Evolutionary conservation across 2,888 invertebrate species (phyloP).

Genomic region (Linnaemya vulpina): DNA sequence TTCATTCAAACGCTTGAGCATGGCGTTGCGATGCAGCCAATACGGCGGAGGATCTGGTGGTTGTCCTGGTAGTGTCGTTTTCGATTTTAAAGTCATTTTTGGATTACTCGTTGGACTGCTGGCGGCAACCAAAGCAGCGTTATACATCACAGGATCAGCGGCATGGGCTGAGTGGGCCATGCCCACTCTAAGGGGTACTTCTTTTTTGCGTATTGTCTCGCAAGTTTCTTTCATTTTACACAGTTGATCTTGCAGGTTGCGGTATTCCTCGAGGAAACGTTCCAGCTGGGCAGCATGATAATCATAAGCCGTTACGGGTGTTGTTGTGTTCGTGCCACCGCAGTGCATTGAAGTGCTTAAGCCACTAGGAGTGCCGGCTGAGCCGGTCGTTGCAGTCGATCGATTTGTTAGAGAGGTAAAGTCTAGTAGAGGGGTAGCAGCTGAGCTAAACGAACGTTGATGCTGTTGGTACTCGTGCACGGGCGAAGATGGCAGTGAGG

Average conservation of each 20-base stretch:
- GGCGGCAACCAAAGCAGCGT: constrained; percentile 76
- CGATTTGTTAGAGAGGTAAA: constrained; percentile 79
- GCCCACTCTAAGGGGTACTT: constrained; percentile 79
- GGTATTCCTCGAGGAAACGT: constrained; percentile 90
- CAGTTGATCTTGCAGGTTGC: constrained; percentile 89
- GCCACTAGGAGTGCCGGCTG: constrained; percentile 62
- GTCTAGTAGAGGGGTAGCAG: constrained; percentile 81
- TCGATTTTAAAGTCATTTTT: constrained; percentile 85
- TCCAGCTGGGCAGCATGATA: constrained; percentile 91
- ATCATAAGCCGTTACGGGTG: constrained; percentile 85
- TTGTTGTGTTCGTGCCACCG: constrained; percentile 39
- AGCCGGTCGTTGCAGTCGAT: constrained; percentile 74
- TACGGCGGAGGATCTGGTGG: constrained; percentile 83
- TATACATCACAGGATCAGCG: constrained; percentile 83
- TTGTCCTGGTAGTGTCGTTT: constrained; percentile 83
- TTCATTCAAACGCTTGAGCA: constrained; percentile 83
- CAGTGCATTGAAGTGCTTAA: constrained; percentile 66
- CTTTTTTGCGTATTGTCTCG: constrained; percentile 86
- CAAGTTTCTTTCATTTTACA: constrained; percentile 92
- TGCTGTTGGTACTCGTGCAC: constrained; percentile 82
- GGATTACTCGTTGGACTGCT: constrained; percentile 77
- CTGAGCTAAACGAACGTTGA: constrained; percentile 81
- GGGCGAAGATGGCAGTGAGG: constrained; percentile 88
- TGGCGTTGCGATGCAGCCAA: constrained; percentile 83
- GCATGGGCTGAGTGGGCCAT: constrained; percentile 80